Evolutionary conservation across 1,140 invertebrate genomes (phyloP).

Genomic region (Schlechtendalia chinensis): DNA sequence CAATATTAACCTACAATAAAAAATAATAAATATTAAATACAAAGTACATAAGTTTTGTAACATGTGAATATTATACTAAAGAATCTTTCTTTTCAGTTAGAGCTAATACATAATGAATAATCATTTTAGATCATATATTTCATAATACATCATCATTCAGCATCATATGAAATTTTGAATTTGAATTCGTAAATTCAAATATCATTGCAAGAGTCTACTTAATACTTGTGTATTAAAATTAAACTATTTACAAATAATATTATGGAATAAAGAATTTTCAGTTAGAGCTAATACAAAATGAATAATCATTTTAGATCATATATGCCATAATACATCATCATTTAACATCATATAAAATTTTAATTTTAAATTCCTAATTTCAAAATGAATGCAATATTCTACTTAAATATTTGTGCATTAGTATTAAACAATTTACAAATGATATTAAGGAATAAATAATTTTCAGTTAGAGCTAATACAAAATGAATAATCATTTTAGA

Average conservation of each 20-base stretch:
- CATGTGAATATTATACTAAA: neutral
- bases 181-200: neutral
- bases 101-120: conserved; percentile 34
- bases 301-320: conserved; percentile 27
- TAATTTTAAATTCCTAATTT: neutral
- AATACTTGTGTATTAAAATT: neutral
- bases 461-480: conserved; percentile 34
- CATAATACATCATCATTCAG: conserved; percentile 3
- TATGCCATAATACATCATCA: neutral
- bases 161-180: neutral
- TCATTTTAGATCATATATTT: neutral
- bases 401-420: neutral
- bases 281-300: conserved; percentile 37
- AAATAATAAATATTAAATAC: neutral
- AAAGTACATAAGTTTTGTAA: neutral
- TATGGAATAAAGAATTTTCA: neutral
- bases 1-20: conserved; percentile 57
- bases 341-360: neutral
- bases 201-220: neutral
- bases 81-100: neutral
- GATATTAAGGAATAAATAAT: neutral
- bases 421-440: neutral
- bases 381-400: neutral
- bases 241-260: neutral
- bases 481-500: conserved; percentile 25